Conservation (phyloP, 2,113 vertebrate species). For the Ivindomyrus marchei region DNA sequence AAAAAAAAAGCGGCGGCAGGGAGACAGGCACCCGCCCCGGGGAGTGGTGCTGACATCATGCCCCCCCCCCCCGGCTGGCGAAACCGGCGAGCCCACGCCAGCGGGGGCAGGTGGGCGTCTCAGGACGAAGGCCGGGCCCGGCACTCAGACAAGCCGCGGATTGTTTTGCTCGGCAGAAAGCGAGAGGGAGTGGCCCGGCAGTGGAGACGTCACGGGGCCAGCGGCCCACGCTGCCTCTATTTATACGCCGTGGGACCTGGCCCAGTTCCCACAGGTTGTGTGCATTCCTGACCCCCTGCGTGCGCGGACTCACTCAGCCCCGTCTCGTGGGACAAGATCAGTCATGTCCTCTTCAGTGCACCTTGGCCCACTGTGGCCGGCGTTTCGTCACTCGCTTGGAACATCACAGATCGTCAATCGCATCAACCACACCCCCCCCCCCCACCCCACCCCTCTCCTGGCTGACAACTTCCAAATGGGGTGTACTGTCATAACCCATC, state of each 20-base stretch:
- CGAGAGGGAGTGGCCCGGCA: conserved; percentile 60
- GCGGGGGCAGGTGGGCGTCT: conserved; percentile 6
- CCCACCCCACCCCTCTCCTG: not conserved
- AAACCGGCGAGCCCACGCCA: not conserved
- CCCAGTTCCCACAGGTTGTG: conserved; percentile 53
- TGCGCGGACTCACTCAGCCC: conserved; percentile 8
- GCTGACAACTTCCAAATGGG: not conserved
- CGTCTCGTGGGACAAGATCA: conserved; percentile 28
- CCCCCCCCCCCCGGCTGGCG: not conserved
- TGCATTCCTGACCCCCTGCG: conserved; percentile 39
- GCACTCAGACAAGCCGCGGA: conserved; percentile 52
- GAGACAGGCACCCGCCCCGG: not conserved
- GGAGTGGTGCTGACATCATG: conserved; percentile 39
- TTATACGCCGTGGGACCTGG: conserved; percentile 59
- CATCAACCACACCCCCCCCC: not conserved
- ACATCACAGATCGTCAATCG: not conserved
- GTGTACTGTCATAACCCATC: not conserved
- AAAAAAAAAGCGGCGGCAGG: not conserved
- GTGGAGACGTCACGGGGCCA: conserved; percentile 54
- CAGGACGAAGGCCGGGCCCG: conserved; percentile 30
- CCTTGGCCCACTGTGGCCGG: conserved; percentile 27
- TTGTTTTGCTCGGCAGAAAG: conserved; percentile 64
- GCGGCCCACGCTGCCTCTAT: conserved; percentile 60
- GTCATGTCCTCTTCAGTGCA: conserved; percentile 22
- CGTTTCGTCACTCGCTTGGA: not conserved